These are phyloP conservation scores for Megalurothrips usitatus DNA, from an alignment of 2,888 invertebrate genomes.

Conservation along the genomic window DNA sequence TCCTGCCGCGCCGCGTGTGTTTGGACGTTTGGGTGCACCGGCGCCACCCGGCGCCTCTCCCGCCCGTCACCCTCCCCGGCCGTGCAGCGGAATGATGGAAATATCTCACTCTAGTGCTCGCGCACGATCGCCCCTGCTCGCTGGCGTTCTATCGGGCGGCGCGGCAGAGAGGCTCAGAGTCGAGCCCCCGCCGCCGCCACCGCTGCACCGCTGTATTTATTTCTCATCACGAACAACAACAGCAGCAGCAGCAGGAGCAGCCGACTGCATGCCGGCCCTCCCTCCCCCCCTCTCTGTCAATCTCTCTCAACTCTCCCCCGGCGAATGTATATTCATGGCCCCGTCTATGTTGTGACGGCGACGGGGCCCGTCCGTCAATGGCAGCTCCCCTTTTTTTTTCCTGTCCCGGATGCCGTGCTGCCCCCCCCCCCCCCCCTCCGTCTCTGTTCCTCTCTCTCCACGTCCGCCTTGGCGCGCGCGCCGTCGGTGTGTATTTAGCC, in stretches of 20 bases:
- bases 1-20: no score
- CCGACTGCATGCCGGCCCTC: neutral
- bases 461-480: neutral
- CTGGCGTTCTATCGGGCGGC: neutral
- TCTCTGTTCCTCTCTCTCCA: neutral
- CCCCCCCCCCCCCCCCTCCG: neutral
- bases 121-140: neutral
- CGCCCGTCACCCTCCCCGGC: neutral
- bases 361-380: no score
- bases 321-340: neutral
- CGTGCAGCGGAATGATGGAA: neutral
- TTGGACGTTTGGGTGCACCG: no score
- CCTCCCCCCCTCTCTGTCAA: neutral
- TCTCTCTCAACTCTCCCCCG: neutral
- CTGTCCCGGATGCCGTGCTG: neutral
- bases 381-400: no score
- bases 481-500: neutral
- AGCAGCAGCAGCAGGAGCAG: neutral
- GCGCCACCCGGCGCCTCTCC: no score
- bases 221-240: no score
- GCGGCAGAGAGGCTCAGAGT: neutral
- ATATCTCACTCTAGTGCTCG: no score
- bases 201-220: no score
- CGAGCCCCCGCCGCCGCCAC: no score
- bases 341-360: no score